Percentiles rank a stretch among this genome's conserved stretches.
Conservation (phyloP, 2,113 vertebrate genomes). For the Etheostoma spectabile region DNA sequence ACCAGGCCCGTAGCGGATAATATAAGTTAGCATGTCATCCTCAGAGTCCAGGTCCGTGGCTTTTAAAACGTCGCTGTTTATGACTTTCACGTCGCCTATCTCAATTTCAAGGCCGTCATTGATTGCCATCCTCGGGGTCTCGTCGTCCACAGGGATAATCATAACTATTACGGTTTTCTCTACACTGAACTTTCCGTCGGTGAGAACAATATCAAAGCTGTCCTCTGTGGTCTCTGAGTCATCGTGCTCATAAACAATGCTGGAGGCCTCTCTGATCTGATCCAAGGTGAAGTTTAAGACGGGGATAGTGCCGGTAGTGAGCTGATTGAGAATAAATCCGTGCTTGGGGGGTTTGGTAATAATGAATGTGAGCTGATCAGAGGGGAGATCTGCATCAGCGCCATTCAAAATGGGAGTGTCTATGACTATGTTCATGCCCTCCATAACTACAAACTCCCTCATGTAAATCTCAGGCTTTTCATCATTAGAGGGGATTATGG, state of each 20-base stretch:
- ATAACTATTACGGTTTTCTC: constrained; percentile 88
- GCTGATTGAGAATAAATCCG: constrained; percentile 91
- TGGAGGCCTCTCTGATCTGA: constrained; percentile 93
- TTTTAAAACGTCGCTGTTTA: constrained; percentile 89
- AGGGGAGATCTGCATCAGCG: constrained; percentile 90
- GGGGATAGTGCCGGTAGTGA: constrained; percentile 87
- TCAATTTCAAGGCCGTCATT: constrained; percentile 95
- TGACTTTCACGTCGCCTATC: constrained; percentile 89
- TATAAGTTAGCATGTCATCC: constrained; percentile 88
- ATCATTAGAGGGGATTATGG: constrained; percentile 91
- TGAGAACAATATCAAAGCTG: constrained; percentile 89
- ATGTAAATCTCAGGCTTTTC: constrained; percentile 94
- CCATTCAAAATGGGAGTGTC: constrained; percentile 93
- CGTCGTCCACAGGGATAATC: constrained; percentile 94
- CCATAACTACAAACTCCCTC: constrained; percentile 96
- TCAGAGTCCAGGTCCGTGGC: constrained; percentile 96
- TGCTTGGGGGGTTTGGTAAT: constrained; percentile 88
- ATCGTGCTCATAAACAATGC: constrained; percentile 94
- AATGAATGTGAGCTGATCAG: constrained; percentile 88
- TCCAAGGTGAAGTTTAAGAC: constrained; percentile 91
- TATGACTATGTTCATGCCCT: constrained; percentile 95
- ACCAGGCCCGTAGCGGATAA: constrained; percentile 89
- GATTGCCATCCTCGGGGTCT: constrained; percentile 94
- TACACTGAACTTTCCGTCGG: constrained; percentile 89
- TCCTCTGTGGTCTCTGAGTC: constrained; percentile 93